These are phyloP conservation scores for Phalacrocorax brasilianus DNA, from an alignment of 2,113 vertebrate species.

Conservation along the genomic window DNA sequence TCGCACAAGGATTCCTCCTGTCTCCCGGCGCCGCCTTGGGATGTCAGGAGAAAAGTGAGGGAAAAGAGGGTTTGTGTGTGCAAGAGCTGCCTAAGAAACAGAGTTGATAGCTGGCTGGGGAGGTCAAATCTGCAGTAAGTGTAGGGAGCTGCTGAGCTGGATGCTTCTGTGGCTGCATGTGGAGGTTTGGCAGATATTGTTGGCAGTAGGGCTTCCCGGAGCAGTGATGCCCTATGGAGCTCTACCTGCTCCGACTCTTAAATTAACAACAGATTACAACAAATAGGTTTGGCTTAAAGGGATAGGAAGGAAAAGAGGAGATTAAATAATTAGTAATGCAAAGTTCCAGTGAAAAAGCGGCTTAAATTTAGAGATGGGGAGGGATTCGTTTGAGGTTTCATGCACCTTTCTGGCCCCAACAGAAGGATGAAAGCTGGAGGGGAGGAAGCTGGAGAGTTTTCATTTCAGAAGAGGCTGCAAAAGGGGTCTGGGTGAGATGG, in stretches of 20 bases:
- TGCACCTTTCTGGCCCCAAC: background rate
- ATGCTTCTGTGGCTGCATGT: background rate
- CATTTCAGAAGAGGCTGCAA: background rate
- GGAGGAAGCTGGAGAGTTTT: background rate
- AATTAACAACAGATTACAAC: background rate
- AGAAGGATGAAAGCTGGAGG: background rate
- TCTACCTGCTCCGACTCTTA: background rate
- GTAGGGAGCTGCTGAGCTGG: background rate
- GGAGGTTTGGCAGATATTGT: background rate
- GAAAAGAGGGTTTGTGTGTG: background rate
- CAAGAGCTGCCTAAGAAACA: background rate
- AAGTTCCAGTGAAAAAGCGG: background rate
- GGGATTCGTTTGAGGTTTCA: accelerated
- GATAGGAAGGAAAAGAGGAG: background rate
- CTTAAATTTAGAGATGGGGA: background rate
- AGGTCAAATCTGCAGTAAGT: background rate
- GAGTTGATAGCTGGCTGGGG: background rate
- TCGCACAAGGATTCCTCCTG: background rate
- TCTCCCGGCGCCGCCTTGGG: background rate
- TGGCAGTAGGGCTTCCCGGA: background rate
- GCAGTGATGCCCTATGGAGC: background rate
- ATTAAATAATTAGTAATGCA: background rate
- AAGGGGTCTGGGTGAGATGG: background rate
- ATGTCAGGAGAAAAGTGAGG: background rate
- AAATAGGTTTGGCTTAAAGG: background rate